Conservation (phyloP, 2,797 vertebrate species). For the Propithecus deckenii region DNA sequence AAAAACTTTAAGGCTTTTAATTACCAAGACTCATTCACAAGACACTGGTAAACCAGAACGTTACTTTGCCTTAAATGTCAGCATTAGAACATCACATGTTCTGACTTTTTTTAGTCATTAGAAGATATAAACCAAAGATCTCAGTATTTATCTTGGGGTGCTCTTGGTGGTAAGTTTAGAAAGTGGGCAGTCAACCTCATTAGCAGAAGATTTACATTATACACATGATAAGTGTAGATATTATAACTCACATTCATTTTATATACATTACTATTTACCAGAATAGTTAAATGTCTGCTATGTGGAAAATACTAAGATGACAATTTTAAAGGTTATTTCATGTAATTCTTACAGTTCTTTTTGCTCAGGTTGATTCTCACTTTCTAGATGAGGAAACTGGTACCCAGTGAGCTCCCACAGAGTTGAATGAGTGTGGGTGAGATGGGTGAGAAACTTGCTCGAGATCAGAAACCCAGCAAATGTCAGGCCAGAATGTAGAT, state of each 20-base stretch:
- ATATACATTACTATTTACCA: background rate
- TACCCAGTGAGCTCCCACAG: background rate
- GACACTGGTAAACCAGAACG: background rate
- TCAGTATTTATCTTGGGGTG: background rate
- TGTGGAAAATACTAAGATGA: background rate
- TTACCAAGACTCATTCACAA: background rate
- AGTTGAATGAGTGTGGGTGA: background rate
- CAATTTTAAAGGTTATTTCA: background rate
- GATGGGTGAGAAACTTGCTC: background rate
- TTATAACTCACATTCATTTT: background rate
- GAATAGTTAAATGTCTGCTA: background rate
- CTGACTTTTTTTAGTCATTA: background rate
- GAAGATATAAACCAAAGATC: background rate
- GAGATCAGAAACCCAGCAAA: background rate
- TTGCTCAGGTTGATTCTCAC: background rate
- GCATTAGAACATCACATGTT: background rate
- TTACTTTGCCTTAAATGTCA: background rate
- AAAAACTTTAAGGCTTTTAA: conserved; percentile 18
- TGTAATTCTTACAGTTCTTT: background rate
- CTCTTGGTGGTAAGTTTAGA: background rate
- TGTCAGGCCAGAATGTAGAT: background rate
- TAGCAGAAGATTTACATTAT: background rate
- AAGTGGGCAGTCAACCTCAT: background rate
- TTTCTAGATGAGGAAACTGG: background rate
- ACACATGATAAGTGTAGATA: background rate